Conservation (phyloP, 2,113 vertebrate species). For the Poeciliopsis turrubarensis region DNA sequence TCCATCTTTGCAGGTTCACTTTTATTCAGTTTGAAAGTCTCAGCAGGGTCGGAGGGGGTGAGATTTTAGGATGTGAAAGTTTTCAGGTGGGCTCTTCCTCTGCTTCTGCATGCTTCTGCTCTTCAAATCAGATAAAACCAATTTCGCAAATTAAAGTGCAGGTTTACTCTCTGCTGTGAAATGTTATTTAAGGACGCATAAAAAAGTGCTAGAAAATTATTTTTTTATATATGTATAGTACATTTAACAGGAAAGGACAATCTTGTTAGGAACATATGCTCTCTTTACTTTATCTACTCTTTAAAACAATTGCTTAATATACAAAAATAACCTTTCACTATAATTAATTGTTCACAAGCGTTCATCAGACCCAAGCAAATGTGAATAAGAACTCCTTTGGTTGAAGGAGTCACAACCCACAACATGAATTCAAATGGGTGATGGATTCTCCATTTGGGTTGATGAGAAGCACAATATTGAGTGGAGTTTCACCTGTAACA, state of each 20-base stretch:
- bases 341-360: not conserved
- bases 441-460: not conserved
- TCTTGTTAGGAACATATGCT: not conserved
- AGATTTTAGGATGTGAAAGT: conserved; percentile 5
- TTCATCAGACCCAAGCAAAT: not conserved
- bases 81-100: not conserved
- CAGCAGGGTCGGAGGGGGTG: not conserved
- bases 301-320: not conserved
- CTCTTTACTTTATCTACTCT: not conserved
- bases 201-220: no score
- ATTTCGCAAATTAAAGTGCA: not conserved
- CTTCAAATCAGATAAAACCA: no score
- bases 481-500: not conserved
- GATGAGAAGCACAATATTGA: not conserved
- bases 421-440: not conserved
- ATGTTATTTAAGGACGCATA: no score
- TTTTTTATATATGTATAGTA: not conserved
- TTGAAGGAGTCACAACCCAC: not conserved
- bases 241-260: not conserved
- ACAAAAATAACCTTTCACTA: not conserved
- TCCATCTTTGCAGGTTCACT: conserved; percentile 25
- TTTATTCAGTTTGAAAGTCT: conserved; percentile 26
- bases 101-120: not conserved
- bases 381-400: not conserved
- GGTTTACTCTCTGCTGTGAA: no score